Evolutionary conservation across 2,888 invertebrate species (phyloP), one percentile per base, ranked within the genome.

Genomic region (Chaitophorus viminalis): DNA sequence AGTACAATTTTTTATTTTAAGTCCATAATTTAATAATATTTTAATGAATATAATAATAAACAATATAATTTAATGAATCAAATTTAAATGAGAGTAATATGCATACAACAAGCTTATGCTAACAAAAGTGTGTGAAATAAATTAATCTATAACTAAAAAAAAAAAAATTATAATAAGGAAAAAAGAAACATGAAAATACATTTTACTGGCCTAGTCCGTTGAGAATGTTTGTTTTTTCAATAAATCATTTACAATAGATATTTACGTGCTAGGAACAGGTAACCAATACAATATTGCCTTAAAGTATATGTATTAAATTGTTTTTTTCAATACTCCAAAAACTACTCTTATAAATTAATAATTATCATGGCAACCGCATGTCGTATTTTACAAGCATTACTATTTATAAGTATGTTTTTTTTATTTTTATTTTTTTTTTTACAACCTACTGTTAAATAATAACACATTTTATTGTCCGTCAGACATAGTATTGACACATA

Each of bases 221-320:
- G 79, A 87, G 87, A 87, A 87, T 86, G 77, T 79, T 86, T 78
- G 60, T 86, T 79, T 79, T 46, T 86, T 65, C 81, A 74, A 87
- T 78, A 79, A 81, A 81, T 74, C 33, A 87, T 87, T 72, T 81
- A 87, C 87, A 87, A 87, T 87, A 81, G 76, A 87, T 87, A 79
- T 87, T 81, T 87, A 87, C 87, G 87, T 75, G 81, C 87, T 87
- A 87, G 87, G 87, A 87, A 87, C 87, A 81, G 87, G 87, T 87
- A 87, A 87, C 87, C 87, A 81, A 87, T 87, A 81, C 60, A 65
- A 79, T 87, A 75, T 81, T 81, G 87, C 87, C 87, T 81, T 79
- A 87, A 79, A 87, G 39, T 86, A 46, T 46, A 79, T 87, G 52
- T 81, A 81, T 87, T 86, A 74, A 86, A 72, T 78, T 72, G 21